phyloP scores from a whole-genome alignment of 2,888 invertebrate genomes.

The Synanthedon andrenaeformis region DNA sequence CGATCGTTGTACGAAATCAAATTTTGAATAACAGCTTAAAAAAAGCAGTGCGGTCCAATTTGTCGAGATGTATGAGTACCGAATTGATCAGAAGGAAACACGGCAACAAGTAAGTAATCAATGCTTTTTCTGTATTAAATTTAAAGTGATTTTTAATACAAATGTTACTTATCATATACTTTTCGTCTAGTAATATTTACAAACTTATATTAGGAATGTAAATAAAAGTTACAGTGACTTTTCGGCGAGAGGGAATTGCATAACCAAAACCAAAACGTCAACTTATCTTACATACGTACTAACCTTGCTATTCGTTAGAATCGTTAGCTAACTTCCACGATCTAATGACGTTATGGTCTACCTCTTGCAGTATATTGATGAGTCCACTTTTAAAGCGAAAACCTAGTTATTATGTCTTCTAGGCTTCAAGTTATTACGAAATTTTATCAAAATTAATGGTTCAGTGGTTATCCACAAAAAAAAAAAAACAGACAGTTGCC shows the following conservation, averaged over 20 bases:
- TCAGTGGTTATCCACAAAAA: too few species aligned
- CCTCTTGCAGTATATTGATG: too few species aligned
- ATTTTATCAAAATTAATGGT: too few species aligned
- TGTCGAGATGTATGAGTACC: constrained; percentile 71
- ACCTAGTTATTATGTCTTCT: too few species aligned
- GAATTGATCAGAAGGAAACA: constrained; percentile 74
- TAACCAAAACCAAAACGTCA: constrained; percentile 66
- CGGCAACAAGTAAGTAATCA: constrained; percentile 66
- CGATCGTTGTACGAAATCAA: constrained; percentile 77
- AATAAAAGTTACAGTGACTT: background rate
- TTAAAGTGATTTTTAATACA: too few species aligned
- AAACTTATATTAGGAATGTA: background rate
- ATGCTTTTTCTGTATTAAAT: constrained; percentile 2
- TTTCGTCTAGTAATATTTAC: too few species aligned
- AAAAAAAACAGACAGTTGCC: too few species aligned
- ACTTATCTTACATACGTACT: constrained; percentile 31
- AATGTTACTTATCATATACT: too few species aligned
- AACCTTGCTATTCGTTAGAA: constrained; percentile 17
- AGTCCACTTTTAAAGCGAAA: too few species aligned
- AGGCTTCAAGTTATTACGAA: too few species aligned
- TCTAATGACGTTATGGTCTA: too few species aligned
- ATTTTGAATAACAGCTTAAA: constrained; percentile 73
- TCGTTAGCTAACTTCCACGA: background rate
- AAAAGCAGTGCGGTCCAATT: constrained; percentile 70
- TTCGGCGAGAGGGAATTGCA: constrained; percentile 41